Conservation (phyloP, 2,113 vertebrate species). For the Sinocyclocheilus grahami region DNA sequence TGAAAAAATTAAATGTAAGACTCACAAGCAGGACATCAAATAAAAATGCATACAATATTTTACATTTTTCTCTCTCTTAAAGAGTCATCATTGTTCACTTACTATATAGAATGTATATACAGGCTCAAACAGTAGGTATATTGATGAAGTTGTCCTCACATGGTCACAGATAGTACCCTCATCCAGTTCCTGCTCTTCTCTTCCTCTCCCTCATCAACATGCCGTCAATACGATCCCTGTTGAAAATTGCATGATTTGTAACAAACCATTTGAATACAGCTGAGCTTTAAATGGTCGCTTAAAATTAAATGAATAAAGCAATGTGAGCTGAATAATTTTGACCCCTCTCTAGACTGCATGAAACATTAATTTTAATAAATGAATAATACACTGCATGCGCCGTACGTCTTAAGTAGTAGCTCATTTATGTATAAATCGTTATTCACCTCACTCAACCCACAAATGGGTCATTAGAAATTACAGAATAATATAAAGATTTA, state of each 20-base stretch:
- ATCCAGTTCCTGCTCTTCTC: conserved; percentile 11
- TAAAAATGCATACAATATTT: no score
- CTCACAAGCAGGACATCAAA: not conserved
- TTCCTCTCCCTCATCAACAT: conserved; percentile 28
- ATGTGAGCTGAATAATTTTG: conserved; percentile 46
- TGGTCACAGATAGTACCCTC: not conserved
- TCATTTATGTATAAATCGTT: conserved; percentile 51
- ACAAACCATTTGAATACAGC: conserved; percentile 47
- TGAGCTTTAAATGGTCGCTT: conserved; percentile 38
- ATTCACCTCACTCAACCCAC: conserved; percentile 27
- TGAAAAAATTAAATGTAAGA: not conserved
- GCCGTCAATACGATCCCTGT: conserved; percentile 19
- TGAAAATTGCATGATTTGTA: conserved; percentile 52
- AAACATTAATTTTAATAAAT: conserved; percentile 55
- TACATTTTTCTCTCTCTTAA: no score
- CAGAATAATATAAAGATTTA: conserved; percentile 9
- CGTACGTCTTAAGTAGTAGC: conserved; percentile 23
- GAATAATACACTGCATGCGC: conserved; percentile 46
- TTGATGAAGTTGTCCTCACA: not conserved
- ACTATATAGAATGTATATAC: not conserved
- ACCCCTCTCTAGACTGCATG: conserved; percentile 52
- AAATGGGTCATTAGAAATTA: not conserved
- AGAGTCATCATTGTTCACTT: not conserved
- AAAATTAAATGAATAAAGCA: conserved; percentile 53
- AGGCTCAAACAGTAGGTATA: not conserved